Conservation (phyloP, 2,113 vertebrate genomes). For the Electrona antarctica region DNA sequence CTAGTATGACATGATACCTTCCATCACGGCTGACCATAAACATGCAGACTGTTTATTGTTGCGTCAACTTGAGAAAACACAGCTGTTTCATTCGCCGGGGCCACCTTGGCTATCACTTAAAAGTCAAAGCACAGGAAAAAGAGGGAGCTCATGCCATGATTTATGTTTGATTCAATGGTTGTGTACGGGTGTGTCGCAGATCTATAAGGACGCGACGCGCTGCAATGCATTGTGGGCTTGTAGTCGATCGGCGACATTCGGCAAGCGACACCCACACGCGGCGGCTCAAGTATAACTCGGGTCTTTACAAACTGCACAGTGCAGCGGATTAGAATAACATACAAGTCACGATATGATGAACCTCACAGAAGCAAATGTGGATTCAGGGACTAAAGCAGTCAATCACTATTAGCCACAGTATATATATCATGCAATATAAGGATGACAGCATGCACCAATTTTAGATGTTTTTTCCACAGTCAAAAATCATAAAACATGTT, state of each 20-base stretch:
- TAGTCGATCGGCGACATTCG: too few species aligned
- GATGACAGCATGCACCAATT: not conserved
- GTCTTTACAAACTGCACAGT: not conserved
- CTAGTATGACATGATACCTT: conserved; percentile 26
- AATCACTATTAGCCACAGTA: not conserved
- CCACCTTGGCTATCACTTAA: conserved; percentile 11
- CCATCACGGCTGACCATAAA: conserved; percentile 26
- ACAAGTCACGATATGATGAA: not conserved
- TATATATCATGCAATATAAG: not conserved
- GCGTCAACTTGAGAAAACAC: conserved; percentile 6
- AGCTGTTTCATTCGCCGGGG: not conserved
- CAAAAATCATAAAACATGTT: not conserved
- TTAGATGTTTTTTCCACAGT: too few species aligned
- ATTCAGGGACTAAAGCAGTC: not conserved
- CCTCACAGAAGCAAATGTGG: not conserved
- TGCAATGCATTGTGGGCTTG: too few species aligned
- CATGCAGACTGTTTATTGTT: conserved; percentile 33
- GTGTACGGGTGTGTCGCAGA: too few species aligned
- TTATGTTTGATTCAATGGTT: too few species aligned
- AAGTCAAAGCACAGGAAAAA: not conserved
- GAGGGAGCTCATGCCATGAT: too few species aligned
- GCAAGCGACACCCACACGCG: too few species aligned
- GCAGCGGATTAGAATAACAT: not conserved
- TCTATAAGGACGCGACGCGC: too few species aligned
- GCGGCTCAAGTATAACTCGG: too few species aligned